phyloP scores from a whole-genome alignment of 2,888 invertebrate genomes.

The Melolontha melolontha region DNA sequence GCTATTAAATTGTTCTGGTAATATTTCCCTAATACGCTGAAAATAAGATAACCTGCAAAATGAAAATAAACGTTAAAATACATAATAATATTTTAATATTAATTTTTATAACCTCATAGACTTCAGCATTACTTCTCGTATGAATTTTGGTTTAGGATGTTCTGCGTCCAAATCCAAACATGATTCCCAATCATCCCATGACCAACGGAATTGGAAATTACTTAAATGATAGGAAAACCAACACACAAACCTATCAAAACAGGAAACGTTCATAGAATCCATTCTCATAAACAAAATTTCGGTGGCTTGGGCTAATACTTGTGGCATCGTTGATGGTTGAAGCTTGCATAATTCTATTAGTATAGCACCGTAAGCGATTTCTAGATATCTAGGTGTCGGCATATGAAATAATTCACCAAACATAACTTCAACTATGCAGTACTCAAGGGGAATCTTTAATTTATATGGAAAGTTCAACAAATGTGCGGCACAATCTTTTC shows the following conservation, averaged over 20 bases:
- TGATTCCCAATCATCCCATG: constrained; percentile 97
- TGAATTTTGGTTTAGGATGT: constrained; percentile 94
- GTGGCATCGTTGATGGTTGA: constrained; percentile 97
- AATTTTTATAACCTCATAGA: constrained; percentile 79
- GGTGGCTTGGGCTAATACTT: constrained; percentile 96
- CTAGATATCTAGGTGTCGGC: constrained; percentile 88
- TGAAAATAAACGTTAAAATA: constrained; percentile 27
- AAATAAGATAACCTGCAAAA: constrained; percentile 87
- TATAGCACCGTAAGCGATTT: constrained; percentile 94
- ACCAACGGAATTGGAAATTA: constrained; percentile 99
- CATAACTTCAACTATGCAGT: constrained; percentile 97
- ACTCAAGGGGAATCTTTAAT: constrained; percentile 94
- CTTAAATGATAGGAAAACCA: constrained; percentile 99
- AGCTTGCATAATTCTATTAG: constrained; percentile 97
- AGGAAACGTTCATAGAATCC: constrained; percentile 96
- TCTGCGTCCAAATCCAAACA: constrained; percentile 86
- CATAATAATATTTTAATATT: neutral
- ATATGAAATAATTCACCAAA: constrained; percentile 95
- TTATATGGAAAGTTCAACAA: constrained; percentile 93
- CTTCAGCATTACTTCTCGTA: constrained; percentile 90
- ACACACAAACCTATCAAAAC: constrained; percentile 95
- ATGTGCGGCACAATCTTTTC: constrained; percentile 95
- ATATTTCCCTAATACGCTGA: constrained; percentile 91
- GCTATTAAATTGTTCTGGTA: constrained; percentile 87
- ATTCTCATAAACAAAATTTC: constrained; percentile 96